These are phyloP conservation scores for Albula glossodonta DNA, from an alignment of 2,113 vertebrate genomes.

Conservation along the genomic window DNA sequence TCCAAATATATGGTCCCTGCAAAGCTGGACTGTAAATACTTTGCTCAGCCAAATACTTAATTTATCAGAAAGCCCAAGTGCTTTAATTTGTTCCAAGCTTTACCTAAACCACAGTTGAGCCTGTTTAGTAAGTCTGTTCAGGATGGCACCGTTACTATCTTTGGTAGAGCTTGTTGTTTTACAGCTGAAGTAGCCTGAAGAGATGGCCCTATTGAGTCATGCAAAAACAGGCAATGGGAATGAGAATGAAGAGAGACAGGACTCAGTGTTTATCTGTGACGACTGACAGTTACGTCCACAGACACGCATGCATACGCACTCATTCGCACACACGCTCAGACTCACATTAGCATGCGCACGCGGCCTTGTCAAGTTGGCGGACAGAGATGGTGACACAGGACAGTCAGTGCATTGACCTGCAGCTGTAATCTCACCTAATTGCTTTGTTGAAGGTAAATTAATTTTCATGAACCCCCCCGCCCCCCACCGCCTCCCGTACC, in stretches of 20 bases:
- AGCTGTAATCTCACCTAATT: no score
- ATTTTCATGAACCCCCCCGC: no score
- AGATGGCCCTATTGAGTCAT: no score
- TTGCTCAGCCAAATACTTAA: background rate
- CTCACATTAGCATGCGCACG: background rate
- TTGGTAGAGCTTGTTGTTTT: background rate
- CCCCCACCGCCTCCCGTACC: background rate
- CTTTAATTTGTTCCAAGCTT: background rate
- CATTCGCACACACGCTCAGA: background rate
- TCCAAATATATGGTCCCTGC: background rate
- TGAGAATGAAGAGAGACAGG: background rate
- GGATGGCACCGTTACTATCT: background rate
- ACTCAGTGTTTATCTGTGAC: background rate
- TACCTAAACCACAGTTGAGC: background rate
- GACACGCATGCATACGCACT: background rate
- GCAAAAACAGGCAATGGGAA: no score
- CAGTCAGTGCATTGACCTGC: no score
- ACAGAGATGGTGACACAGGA: no score
- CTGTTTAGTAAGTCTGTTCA: background rate
- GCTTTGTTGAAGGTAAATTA: no score
- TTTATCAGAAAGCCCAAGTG: background rate
- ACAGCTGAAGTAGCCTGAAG: background rate
- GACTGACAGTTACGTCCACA: background rate
- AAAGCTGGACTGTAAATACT: background rate
- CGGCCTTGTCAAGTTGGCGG: no score